These are phyloP conservation scores for Microcebus griseorufus DNA, from an alignment of 2,113 vertebrate species.

Conservation along the genomic window DNA sequence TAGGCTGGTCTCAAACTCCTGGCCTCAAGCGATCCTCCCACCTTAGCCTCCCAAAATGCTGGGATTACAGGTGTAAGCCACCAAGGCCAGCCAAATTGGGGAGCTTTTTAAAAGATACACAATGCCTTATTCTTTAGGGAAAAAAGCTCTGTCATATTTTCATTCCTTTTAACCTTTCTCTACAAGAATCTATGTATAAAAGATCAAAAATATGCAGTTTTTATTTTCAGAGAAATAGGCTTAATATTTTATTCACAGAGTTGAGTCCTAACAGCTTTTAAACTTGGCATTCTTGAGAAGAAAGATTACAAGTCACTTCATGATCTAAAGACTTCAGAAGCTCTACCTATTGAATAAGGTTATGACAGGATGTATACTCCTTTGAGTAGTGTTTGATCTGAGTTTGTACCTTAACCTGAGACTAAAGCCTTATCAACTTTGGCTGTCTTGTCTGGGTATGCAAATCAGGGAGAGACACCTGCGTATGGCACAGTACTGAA, in stretches of 20 bases:
- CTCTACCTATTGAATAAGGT: neutral
- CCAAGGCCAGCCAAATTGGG: neutral
- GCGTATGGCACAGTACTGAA: neutral
- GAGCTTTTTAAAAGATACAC: neutral
- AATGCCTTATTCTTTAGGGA: neutral
- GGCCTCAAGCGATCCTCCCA: too few relatives aligned
- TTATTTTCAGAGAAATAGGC: neutral
- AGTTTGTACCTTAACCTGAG: constrained; percentile 51
- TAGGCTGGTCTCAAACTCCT: too few relatives aligned
- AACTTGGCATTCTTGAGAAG: constrained; percentile 30
- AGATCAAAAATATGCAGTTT: neutral
- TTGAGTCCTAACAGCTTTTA: constrained; percentile 34
- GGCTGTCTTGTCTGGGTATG: constrained; percentile 50
- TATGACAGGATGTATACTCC: neutral
- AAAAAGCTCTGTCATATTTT: neutral
- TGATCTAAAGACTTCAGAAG: neutral
- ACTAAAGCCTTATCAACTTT: neutral
- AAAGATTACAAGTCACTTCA: neutral
- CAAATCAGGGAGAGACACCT: constrained; percentile 43
- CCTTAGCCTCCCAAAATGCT: too few relatives aligned
- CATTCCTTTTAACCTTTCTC: neutral
- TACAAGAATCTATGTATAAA: neutral
- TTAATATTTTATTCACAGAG: constrained; percentile 34
- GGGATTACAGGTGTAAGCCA: too few relatives aligned
- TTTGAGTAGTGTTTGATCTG: constrained; percentile 2